Conservation (phyloP, 2,888 invertebrate species). For the Volucella inanis region DNA sequence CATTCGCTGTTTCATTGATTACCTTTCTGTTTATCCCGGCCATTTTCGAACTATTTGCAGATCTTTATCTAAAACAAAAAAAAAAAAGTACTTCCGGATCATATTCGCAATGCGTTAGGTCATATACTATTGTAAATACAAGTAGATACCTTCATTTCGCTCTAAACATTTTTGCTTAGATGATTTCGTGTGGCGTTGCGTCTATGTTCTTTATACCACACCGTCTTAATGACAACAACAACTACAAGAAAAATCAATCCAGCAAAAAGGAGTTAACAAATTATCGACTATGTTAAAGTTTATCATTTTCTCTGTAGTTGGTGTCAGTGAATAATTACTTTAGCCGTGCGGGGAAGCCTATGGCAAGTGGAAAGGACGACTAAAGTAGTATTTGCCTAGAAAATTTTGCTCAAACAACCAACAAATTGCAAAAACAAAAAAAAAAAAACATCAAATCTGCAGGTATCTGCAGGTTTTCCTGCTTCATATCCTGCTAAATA, state of each 20-base stretch:
- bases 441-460: slow-evolving; percentile 76
- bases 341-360: slow-evolving; percentile 57
- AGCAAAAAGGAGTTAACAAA: slow-evolving; percentile 66
- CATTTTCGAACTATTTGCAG: no score
- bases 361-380: slow-evolving; percentile 8
- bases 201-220: slow-evolving; percentile 21
- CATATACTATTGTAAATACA: no score
- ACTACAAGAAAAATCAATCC: slow-evolving; percentile 65
- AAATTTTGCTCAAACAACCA: slow-evolving; percentile 37
- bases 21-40: no score
- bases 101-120: no score
- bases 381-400: slow-evolving; percentile 61
- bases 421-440: slow-evolving; percentile 76
- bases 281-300: slow-evolving; percentile 72
- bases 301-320: slow-evolving; percentile 70
- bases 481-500: slow-evolving; percentile 29
- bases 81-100: no score
- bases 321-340: slow-evolving; percentile 74
- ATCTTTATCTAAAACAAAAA: no score
- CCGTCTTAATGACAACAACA: slow-evolving; percentile 38
- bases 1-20: no score
- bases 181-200: slow-evolving; percentile 5
- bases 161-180: slow-evolving; percentile 15
- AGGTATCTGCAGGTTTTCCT: slow-evolving; percentile 41
- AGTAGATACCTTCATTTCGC: slow-evolving; percentile 2